Base-by-base conservation (phyloP, 2,113 vertebrate species). In the Kryptolebias marmoratus region DNA sequence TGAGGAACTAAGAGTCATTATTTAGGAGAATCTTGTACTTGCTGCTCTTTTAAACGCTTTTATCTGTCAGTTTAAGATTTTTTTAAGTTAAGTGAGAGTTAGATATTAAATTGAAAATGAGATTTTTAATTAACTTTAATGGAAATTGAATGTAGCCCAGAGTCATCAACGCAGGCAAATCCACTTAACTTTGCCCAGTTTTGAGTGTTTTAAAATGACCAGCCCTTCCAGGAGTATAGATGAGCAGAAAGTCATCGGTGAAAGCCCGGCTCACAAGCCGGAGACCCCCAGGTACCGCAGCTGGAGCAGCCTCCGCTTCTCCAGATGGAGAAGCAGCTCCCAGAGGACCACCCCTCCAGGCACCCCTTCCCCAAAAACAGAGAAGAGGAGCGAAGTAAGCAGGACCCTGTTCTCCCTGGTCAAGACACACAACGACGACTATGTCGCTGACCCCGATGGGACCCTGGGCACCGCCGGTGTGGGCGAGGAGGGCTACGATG, bases 371-470 rank as follows among this genome's bases (percentile, higher is more conserved):
- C 68, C 79, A 0, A 89, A 78, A 77, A 11, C 39, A 13, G 83
- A 86, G 1, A 83, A 72, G 55, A 87, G 50, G 45, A 69, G 47
- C 8, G 89, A 93, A 3, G 73, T 92, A 71, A 88, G 50, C 75
- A 84, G 61, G 62, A 92, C 87, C 0, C 90, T 93, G 22, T 80
- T 90, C 56, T 84, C 86, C 28, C 74, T 92, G 47, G 89, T 91
- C 44, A 84, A 86, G 82, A 89, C 87, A 22, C 89, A 90, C 73
- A 91, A 93, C 31, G 86, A 91, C 0, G 88, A 90, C 58, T 89
- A 82, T 56, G 85, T 82, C 1, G 80, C 87, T 0, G 85, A 91
- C 64, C 86, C 90, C 0, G 87, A 86, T 44, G 69, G 82, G 60
- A 56, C 71, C 28, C 60, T 80, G 63, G 87, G 88, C 22, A 11